Percentiles rank a stretch among this genome's conserved stretches.
Conservation (phyloP, 1,140 invertebrate genomes). For the Diabrotica virgifera region DNA sequence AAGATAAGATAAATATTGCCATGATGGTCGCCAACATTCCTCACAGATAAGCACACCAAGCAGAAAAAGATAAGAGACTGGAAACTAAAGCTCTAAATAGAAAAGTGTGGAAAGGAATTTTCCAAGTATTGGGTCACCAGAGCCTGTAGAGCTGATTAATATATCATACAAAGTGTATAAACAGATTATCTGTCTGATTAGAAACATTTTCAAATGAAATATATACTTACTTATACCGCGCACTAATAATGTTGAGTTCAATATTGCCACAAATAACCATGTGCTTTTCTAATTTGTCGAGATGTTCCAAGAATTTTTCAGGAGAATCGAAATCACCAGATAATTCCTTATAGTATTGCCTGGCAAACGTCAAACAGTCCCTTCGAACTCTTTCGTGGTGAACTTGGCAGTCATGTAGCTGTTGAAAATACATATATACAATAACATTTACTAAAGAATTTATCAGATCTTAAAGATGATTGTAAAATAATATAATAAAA, state of each 20-base stretch:
- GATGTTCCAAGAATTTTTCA: slow-evolving; percentile 50
- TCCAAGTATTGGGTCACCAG: background rate
- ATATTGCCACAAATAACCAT: slow-evolving; percentile 42
- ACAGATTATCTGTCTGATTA: slow-evolving; percentile 22
- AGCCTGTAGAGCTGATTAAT: background rate
- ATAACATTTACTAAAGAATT: slow-evolving; percentile 9
- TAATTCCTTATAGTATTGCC: slow-evolving; percentile 56
- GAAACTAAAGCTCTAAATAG: too few species aligned
- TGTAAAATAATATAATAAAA: too few species aligned
- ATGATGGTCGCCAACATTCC: too few species aligned
- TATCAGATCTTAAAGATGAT: too few species aligned
- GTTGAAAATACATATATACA: slow-evolving; percentile 34
- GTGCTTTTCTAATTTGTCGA: slow-evolving; percentile 41
- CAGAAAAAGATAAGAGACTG: too few species aligned
- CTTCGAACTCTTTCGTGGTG: slow-evolving; percentile 69
- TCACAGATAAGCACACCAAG: too few species aligned
- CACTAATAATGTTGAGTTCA: slow-evolving; percentile 42
- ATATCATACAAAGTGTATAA: background rate
- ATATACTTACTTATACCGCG: slow-evolving; percentile 44
- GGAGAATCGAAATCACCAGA: slow-evolving; percentile 48
- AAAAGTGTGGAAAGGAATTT: too few species aligned
- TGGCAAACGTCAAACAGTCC: slow-evolving; percentile 70
- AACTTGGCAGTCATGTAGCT: slow-evolving; percentile 71
- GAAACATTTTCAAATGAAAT: slow-evolving; percentile 16
- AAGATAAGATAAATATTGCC: too few species aligned